phyloP scores from a whole-genome alignment of 1,140 invertebrate genomes.

The Plutomurus gul region DNA sequence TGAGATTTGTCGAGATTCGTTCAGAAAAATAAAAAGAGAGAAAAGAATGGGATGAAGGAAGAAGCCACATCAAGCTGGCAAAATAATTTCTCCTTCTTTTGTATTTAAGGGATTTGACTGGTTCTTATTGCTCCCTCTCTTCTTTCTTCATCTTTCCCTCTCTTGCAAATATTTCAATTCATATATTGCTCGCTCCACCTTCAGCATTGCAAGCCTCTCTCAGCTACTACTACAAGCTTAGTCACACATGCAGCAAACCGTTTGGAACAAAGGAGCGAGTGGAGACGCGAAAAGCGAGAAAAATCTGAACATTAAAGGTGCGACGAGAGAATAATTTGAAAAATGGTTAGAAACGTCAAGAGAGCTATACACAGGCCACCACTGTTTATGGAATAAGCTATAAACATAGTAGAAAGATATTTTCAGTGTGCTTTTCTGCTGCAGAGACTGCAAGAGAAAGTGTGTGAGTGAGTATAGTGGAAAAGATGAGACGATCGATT shows the following conservation, averaged over 20 bases:
- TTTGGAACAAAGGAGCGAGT: background rate
- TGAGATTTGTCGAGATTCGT: background rate
- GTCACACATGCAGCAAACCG: background rate
- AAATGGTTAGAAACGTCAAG: too few relatives aligned
- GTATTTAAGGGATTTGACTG: background rate
- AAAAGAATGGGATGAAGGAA: background rate
- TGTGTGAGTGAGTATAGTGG: background rate
- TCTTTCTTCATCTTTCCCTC: too few relatives aligned
- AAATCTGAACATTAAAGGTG: too few relatives aligned
- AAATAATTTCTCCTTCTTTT: constrained; percentile 8
- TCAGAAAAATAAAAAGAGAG: background rate
- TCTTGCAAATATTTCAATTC: too few relatives aligned
- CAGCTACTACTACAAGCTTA: too few relatives aligned
- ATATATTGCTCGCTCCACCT: background rate
- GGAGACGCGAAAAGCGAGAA: background rate
- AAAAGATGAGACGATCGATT: constrained; percentile 29
- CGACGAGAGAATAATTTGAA: too few relatives aligned
- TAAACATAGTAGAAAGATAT: background rate
- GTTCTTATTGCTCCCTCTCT: too few relatives aligned
- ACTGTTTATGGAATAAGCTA: background rate
- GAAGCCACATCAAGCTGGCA: background rate
- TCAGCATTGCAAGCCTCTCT: background rate
- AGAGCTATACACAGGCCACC: too few relatives aligned
- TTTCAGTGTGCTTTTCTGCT: too few relatives aligned
- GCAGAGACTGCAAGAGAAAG: too few relatives aligned